Base-by-base conservation (phyloP, 2,113 vertebrate species). In the Campylorhamphus procurvoides region DNA sequence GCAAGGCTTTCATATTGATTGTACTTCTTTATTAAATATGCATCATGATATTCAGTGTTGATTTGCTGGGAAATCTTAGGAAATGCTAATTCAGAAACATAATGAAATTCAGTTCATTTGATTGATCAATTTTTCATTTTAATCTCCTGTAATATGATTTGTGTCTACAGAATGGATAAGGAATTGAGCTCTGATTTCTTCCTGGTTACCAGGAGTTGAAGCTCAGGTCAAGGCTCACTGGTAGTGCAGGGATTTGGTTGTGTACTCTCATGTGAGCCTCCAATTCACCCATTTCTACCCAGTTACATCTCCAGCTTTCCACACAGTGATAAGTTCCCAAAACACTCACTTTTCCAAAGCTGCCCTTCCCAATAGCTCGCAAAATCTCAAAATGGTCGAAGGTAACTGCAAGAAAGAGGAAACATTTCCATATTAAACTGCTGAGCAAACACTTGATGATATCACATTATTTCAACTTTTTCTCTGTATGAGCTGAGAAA, bases 311-410 rank as follows among this genome's bases (percentile, higher is more conserved):
- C 39, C 74, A 86, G 50, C 50, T 82, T 25, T 44, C n/a, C 52
- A 37, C 23, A 22, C 0, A 1, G 23, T 23, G 33, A 16, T 86
- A 37, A 69, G 33, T 23, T 84, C 58, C 62, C 22, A n/a, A 55
- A 82, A 84, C 25, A 95, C 98, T 98, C 96, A 99, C 99, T 98
- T 99, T 99, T 86, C 99, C 99, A 25, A 99, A 99, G 93, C 99
- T 99, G 91, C 99, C 99, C 97, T 99, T 99, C 83, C 99, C 99
- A 81, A 99, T 99, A 49, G 99, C 99, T 96, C 99, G 97, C 79
- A 99, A 95, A 96, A 99, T 99, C 98, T 99, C 99, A 97, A 99
- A 99, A 93, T 99, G 98, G 97, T 99, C 99, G 24, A 99, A 99
- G 95, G 98, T 99, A 69, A 99, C 99, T 99, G 98, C 42, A 97